These are phyloP conservation scores for Pyrrhosoma nymphula DNA, from an alignment of 2,888 invertebrate species.

Conservation along the genomic window DNA sequence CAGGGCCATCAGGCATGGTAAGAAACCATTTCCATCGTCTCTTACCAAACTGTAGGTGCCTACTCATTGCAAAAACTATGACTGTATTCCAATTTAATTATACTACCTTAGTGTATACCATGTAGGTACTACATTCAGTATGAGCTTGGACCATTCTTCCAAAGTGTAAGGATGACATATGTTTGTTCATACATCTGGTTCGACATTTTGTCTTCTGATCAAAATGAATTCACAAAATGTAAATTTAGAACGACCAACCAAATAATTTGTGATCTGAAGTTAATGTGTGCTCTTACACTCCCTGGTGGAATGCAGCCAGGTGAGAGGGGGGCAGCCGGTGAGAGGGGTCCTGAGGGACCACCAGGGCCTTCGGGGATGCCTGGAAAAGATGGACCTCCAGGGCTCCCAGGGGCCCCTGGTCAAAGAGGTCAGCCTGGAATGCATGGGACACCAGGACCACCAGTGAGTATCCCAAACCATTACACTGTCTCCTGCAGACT, in stretches of 20 bases:
- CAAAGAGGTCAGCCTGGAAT: conserved; percentile 82
- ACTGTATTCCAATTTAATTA: no score
- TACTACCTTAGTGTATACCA: no score
- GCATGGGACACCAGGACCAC: conserved; percentile 82
- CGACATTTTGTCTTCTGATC: no score
- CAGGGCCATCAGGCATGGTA: conserved; percentile 81
- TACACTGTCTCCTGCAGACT: conserved; percentile 44
- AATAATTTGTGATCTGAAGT: neutral
- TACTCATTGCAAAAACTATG: no score
- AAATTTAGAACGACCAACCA: neutral
- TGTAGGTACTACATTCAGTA: no score
- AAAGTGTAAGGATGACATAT: no score
- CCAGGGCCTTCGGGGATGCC: conserved; percentile 79
- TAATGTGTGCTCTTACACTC: neutral
- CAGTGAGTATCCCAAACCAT: conserved; percentile 77
- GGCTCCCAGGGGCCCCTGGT: conserved; percentile 82
- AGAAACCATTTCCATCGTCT: conserved; percentile 72
- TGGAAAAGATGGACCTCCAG: conserved; percentile 81
- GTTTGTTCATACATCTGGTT: no score
- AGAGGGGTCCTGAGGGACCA: conserved; percentile 81
- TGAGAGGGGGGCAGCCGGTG: conserved; percentile 81
- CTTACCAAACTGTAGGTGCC: no score
- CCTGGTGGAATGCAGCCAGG: conserved; percentile 78
- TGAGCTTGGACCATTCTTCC: no score
- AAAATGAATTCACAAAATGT: no score